Evolutionary conservation across 2,888 invertebrate genomes (phyloP), one percentile per base, ranked within the genome.

Genomic region (Diachrysia chrysitis): DNA sequence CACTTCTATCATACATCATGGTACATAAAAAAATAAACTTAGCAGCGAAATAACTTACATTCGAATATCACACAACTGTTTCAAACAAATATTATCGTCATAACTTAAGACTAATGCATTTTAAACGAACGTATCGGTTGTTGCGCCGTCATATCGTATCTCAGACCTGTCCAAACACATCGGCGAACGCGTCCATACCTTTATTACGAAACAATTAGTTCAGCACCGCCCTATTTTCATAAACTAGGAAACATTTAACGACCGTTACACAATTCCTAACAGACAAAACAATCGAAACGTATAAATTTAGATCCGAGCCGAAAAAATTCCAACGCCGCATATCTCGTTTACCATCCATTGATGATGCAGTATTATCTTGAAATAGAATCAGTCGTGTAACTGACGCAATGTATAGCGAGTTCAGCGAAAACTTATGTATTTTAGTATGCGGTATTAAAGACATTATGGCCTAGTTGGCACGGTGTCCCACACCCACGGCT

Each of bases 391-490:
- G 12, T 17, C 5, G 21, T 51, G 19, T 29, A 63, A 23, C 46
- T 59, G 66, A 46, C 62, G 87, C 84, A 83, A 83, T 91, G 89
- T 74, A 87, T 63, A 19, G 29, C 23, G 42, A 48, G 12, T 62
- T 61, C n/a, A 59, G 62, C 54, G 73, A 76, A 81, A 58, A 55
- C 67, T 66, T 78, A 64, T 64, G 69, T 66, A 21, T 65, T 57
- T 66, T 86, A 81, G 89, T 90, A 85, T 78, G 78, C 71, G 82
- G 87, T 78, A 78, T 82, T 72, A 82, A 89, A 92, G 92, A 91
- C 90, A 90, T 87, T 89, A 88, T 92, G 95, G 89, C 94, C 94
- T 90, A 94, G 82, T 94, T 94, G 95, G 94, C 94, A 94, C 79
- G 73, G 77, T 73, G 76, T 85, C 75, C 42, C 71, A 69, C 88